These are phyloP conservation scores for Dermatophagoides farinae DNA, from an alignment of 1,140 invertebrate species.

Conservation along the genomic window DNA sequence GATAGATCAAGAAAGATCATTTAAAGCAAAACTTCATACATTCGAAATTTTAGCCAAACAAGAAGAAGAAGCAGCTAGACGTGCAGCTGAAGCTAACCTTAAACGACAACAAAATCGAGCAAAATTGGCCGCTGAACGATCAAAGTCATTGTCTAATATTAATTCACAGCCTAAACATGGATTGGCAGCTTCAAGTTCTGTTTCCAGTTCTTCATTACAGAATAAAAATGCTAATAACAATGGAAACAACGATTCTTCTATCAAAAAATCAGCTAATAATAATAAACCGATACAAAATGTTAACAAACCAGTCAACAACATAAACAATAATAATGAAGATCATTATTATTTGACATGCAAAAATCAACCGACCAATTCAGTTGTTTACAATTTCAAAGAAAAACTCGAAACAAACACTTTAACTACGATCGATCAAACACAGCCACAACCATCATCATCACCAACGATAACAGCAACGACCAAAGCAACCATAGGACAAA, in stretches of 20 bases:
- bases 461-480: background rate
- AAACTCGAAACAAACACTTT: no score
- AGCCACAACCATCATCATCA: no score
- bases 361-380: no score
- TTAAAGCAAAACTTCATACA: conserved; percentile 15
- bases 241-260: no score
- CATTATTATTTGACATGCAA: no score
- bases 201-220: background rate
- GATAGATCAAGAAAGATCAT: conserved; percentile 8
- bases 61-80: conserved; percentile 5
- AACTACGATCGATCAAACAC: background rate
- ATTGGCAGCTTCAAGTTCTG: background rate
- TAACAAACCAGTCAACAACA: background rate
- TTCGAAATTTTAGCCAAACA: conserved; percentile 16
- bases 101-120: background rate
- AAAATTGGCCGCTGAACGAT: conserved; percentile 1
- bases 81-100: background rate
- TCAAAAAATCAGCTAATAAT: background rate
- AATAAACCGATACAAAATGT: background rate
- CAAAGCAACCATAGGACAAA: background rate
- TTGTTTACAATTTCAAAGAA: no score
- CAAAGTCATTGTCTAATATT: background rate
- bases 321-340: background rate
- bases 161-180: background rate
- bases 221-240: background rate